A percentile compares a stretch with the other conserved stretches of the same genome.
Conservation (phyloP, 2,797 vertebrate species). For the Crocodylus rhombifer region DNA sequence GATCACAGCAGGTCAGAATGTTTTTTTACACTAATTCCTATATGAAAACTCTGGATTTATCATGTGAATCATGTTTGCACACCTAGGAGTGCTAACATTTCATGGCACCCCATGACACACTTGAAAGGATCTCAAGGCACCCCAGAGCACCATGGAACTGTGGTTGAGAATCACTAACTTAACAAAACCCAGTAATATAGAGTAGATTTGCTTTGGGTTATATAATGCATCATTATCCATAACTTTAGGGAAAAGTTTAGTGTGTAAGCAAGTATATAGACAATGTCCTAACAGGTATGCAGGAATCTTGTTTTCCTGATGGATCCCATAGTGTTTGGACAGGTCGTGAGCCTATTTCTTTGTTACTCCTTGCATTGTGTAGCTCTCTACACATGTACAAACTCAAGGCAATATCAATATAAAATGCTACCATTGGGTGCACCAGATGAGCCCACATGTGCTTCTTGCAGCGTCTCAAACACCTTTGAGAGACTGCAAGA, state of each 20-base stretch:
- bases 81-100: no score
- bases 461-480: no score
- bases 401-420: not conserved
- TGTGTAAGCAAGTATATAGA: slow-evolving; percentile 1
- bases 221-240: slow-evolving; percentile 13
- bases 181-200: slow-evolving; percentile 1
- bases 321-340: not conserved
- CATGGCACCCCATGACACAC: no score
- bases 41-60: no score
- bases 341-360: not conserved
- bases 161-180: no score
- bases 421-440: not conserved
- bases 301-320: not conserved
- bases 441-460: no score
- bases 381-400: not conserved
- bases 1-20: no score
- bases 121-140: no score
- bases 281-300: slow-evolving; percentile 22
- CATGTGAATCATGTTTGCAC: no score
- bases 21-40: no score
- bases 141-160: no score
- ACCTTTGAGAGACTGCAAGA: no score
- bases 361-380: not conserved
- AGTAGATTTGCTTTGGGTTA: slow-evolving; percentile 13
- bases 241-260: slow-evolving; percentile 47